A percentile compares a stretch with the other conserved stretches of the same genome.
These are phyloP conservation scores for Galleria mellonella DNA, from an alignment of 1,140 invertebrate genomes.

Conservation along the genomic window DNA sequence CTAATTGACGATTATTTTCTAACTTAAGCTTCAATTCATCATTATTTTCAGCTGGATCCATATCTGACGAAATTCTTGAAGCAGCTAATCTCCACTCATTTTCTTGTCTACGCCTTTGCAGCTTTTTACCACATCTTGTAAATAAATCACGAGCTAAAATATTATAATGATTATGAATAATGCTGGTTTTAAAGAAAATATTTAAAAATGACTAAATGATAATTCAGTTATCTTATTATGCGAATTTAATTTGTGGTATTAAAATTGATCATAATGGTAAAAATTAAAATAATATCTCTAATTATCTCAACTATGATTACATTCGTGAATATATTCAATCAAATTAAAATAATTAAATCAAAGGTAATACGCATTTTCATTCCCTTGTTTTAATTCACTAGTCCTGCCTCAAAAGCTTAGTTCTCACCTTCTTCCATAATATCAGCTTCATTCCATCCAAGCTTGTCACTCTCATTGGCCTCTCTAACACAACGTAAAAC, in stretches of 20 bases:
- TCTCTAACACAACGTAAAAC: conserved; percentile 52
- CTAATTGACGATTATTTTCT: conserved; percentile 38
- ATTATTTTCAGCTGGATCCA: conserved; percentile 46
- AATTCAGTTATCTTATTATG: too few species aligned
- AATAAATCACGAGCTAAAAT: conserved; percentile 58
- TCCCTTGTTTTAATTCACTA: too few species aligned
- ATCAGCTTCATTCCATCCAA: conserved; percentile 53
- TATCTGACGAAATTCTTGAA: conserved; percentile 34
- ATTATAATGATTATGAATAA: background rate
- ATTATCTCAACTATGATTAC: too few species aligned
- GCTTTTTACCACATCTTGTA: conserved; percentile 57
- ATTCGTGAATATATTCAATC: too few species aligned
- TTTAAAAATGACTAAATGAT: too few species aligned
- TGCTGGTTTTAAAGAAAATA: too few species aligned
- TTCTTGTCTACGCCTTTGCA: conserved; percentile 63
- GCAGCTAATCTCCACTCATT: conserved; percentile 61
- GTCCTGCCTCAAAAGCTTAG: too few species aligned
- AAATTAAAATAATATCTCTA: too few species aligned
- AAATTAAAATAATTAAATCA: too few species aligned
- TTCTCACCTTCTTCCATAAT: conserved; percentile 61
- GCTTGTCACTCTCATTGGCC: conserved; percentile 49
- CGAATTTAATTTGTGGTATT: too few species aligned
- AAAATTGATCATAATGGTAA: too few species aligned
- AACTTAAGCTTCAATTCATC: conserved; percentile 37
- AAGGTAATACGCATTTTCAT: too few species aligned